Evolutionary conservation across 1,140 invertebrate species (phyloP).

Genomic region (Zaprionus nigranus): DNA sequence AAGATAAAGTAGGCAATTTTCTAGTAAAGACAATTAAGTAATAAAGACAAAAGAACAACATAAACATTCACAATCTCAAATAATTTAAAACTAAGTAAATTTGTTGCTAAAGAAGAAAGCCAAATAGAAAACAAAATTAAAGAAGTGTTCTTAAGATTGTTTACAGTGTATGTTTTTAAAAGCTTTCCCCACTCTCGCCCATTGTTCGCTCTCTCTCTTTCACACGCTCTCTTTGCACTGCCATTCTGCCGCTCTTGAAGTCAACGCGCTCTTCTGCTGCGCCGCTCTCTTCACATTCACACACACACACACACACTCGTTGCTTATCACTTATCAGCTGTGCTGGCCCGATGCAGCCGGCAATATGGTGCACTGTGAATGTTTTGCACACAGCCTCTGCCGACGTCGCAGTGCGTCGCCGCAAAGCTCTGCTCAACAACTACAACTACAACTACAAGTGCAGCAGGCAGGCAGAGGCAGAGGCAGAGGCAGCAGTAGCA

Average conservation of each 20-base stretch:
- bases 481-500: neutral
- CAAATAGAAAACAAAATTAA: no score
- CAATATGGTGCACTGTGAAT: slow-evolving; percentile 33
- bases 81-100: no score
- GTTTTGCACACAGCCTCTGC: slow-evolving; percentile 37
- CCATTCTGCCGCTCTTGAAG: slow-evolving; percentile 23
- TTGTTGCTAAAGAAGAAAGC: no score
- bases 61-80: no score
- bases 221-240: slow-evolving; percentile 5
- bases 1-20: no score
- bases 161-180: slow-evolving; percentile 56
- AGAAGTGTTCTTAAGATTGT: neutral
- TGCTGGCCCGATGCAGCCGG: slow-evolving; percentile 62
- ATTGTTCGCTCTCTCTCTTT: slow-evolving; percentile 10
- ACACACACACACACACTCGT: neutral
- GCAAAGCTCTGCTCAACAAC: slow-evolving; percentile 68
- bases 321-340: slow-evolving; percentile 80
- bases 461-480: slow-evolving; percentile 7
- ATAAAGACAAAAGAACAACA: no score
- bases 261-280: slow-evolving; percentile 4
- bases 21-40: no score
- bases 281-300: neutral
- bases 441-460: slow-evolving; percentile 48
- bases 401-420: slow-evolving; percentile 45
- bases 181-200: neutral